phyloP scores from a whole-genome alignment of 2,888 invertebrate genomes.

The Chalcosyrphus nemorum region DNA sequence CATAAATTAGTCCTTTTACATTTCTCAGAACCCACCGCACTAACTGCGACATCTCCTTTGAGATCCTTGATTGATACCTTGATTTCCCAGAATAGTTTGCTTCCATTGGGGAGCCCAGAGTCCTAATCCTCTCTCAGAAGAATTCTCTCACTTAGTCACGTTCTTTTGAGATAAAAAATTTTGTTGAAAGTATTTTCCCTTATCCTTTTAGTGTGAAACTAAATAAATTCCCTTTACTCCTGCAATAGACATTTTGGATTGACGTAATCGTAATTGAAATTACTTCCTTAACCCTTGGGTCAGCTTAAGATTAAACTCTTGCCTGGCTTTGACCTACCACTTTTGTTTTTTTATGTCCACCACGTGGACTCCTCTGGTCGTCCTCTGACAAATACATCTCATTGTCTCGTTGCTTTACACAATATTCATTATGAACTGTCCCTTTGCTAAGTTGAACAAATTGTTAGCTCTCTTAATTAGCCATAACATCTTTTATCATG shows the following conservation, averaged over 20 bases:
- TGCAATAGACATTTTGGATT: neutral
- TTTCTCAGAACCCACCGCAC: no score
- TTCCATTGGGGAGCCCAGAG: no score
- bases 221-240: neutral
- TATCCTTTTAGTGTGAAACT: no score
- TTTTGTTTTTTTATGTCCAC: neutral
- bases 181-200: no score
- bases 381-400: neutral
- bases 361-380: neutral
- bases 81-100: no score
- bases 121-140: no score
- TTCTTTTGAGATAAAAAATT: no score
- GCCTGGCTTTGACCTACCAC: neutral
- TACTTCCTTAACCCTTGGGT: neutral
- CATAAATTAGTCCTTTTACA: no score
- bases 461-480: constrained; percentile 12
- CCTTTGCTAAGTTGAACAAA: constrained; percentile 15
- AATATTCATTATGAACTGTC: neutral
- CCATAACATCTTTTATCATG: constrained; percentile 15
- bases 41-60: no score
- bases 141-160: no score
- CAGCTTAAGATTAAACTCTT: neutral
- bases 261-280: neutral
- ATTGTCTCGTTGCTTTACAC: neutral
- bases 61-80: no score